Conservation (phyloP, 2,888 invertebrate species). For the Limnephilus marmoratus region DNA sequence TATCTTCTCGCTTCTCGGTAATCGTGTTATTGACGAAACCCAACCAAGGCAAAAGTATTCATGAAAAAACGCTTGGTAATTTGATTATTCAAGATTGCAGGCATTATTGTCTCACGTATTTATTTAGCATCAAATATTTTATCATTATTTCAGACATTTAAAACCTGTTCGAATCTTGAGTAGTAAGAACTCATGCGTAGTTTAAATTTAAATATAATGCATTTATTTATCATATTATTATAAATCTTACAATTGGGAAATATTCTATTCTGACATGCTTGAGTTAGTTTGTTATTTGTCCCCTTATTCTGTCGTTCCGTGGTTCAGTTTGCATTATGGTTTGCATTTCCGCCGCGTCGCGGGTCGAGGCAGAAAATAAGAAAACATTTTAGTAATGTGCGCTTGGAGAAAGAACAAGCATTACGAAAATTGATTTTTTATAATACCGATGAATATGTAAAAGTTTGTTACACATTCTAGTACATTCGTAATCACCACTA, state of each 20-base stretch:
- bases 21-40: slow-evolving; percentile 23
- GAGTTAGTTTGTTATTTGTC: neutral
- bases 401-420: neutral
- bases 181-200: neutral
- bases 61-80: neutral
- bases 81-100: neutral
- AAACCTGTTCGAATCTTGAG: neutral
- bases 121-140: neutral
- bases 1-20: neutral
- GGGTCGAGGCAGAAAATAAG: neutral
- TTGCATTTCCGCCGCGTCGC: neutral
- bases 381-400: neutral
- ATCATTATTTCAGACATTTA: neutral
- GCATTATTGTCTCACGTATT: neutral
- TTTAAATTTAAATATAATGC: neutral
- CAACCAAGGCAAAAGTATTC: slow-evolving; percentile 13
- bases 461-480: too few relatives aligned
- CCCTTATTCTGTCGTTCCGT: neutral
- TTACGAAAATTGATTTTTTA: neutral
- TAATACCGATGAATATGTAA: too few relatives aligned
- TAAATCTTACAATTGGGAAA: neutral
- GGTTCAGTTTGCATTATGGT: neutral
- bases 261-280: neutral
- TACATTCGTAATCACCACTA: too few relatives aligned
- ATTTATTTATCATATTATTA: too few relatives aligned